Evolutionary conservation across 2,888 invertebrate species (phyloP), one percentile per base, ranked within the genome.

Genomic region (Periphyllus acericola): DNA sequence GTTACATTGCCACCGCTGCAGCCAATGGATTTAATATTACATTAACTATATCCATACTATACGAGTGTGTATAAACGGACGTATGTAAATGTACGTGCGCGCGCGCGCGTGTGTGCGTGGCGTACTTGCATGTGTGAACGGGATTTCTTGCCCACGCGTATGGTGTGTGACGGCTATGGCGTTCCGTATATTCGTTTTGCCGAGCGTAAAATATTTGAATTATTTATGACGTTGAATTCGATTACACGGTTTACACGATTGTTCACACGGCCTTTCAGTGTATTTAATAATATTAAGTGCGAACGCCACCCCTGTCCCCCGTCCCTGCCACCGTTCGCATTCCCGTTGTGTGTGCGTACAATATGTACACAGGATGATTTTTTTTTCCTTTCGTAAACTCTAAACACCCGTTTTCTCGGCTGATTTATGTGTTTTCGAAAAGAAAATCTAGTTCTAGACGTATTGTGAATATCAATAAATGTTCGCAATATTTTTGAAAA

Each of bases 201-300:
- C 80, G 60, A 36, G 36, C 46, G 71, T 36, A 81, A 68, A 68
- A 46, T 81, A 46, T 81, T 68, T 81, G 81, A 81, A 81, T 81
- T 81, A 81, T 81, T 81, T 81, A 81, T 81, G 68, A 81, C 46
- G 81, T 81, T 32, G 81, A 46, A 68, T 81, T 68, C 68, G 68
- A 40, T 68, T 81, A 40, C 68, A 32, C 14, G 46, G 81, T 29
- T 60, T 71, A 71, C n/a, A 46, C 46, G 68, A 66, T 81, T 40
- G 66, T 81, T 66, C 66, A 19, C 60, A 25, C 66, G 0, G 5
- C 14, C 52, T 11, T 52, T 52, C 52, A 21, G 19, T 17, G 60
- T 36, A 14, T 81, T 81, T 81, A 81, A 81, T 81, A 81, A 81
- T 68, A 71, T 81, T 81, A 81, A 81, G 81, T 81, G 81, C 34